Conservation (phyloP, 1,140 invertebrate genomes). For the Temnothorax longispinosus region DNA sequence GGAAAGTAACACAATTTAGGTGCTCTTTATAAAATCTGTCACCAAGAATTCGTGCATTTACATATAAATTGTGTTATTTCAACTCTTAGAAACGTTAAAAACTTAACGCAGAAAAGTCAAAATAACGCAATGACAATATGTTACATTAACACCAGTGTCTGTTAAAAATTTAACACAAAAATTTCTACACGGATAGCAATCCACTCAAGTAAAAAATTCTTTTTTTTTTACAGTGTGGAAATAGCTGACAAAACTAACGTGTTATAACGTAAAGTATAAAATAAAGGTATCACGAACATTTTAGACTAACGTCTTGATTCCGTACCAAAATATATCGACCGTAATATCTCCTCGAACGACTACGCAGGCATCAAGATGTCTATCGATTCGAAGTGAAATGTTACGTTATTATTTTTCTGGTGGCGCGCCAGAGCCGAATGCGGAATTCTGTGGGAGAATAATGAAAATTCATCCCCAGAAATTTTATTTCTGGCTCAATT, state of each 20-base stretch:
- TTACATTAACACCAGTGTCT: too few relatives aligned
- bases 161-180: too few relatives aligned
- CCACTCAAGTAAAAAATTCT: too few relatives aligned
- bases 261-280: neutral
- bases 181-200: too few relatives aligned
- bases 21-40: too few relatives aligned
- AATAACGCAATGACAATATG: too few relatives aligned
- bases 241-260: neutral
- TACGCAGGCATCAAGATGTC: constrained; percentile 52
- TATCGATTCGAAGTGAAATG: constrained; percentile 67
- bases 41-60: too few relatives aligned
- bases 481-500: constrained; percentile 61
- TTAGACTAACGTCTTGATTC: constrained; percentile 26
- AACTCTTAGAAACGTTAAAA: too few relatives aligned
- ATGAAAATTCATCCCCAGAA: constrained; percentile 67
- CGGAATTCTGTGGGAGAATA: constrained; percentile 59
- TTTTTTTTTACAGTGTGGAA: neutral
- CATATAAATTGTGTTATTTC: too few relatives aligned
- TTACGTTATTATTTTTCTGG: constrained; percentile 75
- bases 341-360: constrained; percentile 55
- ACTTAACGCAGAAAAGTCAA: too few relatives aligned
- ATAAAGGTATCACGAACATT: neutral
- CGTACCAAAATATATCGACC: constrained; percentile 56
- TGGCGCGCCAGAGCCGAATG: constrained; percentile 56
- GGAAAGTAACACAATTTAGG: too few relatives aligned